Percentiles rank a stretch among this genome's conserved stretches.
These are phyloP conservation scores for Alaudala cheleensis DNA, from an alignment of 2,113 vertebrate species.

Conservation along the genomic window DNA sequence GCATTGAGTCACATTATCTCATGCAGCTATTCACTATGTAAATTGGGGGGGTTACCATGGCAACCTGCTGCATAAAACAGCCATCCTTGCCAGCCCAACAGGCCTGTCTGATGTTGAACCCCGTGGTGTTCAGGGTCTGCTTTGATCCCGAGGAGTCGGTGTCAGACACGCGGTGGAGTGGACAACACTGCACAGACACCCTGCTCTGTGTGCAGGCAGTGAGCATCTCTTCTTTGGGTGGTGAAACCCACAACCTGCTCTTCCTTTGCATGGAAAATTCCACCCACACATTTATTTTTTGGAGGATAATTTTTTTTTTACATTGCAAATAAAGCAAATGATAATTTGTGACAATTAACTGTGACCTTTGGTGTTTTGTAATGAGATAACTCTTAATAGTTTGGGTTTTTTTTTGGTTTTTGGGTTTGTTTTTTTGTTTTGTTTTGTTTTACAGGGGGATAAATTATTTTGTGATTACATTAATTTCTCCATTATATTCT, in stretches of 20 bases:
- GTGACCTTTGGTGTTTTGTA: not conserved
- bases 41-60: slow-evolving; percentile 15
- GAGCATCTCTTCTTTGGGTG: accelerated
- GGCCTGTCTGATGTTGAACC: not conserved
- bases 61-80: not conserved
- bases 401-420: too few species aligned
- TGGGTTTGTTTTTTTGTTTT: not conserved
- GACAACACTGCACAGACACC: accelerated
- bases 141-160: not conserved
- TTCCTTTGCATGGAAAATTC: not conserved
- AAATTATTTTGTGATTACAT: not conserved
- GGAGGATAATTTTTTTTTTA: not conserved
- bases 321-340: not conserved
- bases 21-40: not conserved
- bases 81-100: not conserved
- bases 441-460: not conserved
- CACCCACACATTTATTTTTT: not conserved
- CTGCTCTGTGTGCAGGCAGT: not conserved
- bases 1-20: not conserved
- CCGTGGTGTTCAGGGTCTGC: not conserved
- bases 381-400: not conserved
- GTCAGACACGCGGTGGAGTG: not conserved
- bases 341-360: not conserved
- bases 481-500: not conserved
- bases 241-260: not conserved